phyloP scores from a whole-genome alignment of 53 echinoderm and acorn worm genomes.

The Echinarachnius parma region DNA sequence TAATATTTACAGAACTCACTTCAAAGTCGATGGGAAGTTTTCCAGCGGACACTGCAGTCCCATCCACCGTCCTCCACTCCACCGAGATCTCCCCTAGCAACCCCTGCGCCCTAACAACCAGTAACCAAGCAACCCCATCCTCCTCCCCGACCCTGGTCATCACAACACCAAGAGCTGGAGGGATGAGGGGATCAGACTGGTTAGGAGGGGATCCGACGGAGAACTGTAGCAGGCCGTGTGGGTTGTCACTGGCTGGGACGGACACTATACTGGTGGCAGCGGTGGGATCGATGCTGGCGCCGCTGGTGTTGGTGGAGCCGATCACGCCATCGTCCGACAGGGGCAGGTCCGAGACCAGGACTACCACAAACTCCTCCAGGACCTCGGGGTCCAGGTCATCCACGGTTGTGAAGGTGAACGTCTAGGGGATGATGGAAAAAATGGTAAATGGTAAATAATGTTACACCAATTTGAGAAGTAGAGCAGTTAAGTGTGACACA shows the following conservation, averaged over 20 bases:
- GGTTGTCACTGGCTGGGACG: conserved; percentile 72
- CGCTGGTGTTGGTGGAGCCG: conserved; percentile 92
- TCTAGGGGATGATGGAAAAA: too few relatives aligned
- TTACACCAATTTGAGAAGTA: too few relatives aligned
- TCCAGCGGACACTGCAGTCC: conserved; percentile 89
- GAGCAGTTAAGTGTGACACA: too few relatives aligned
- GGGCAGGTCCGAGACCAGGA: conserved; percentile 62
- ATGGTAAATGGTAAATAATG: too few relatives aligned
- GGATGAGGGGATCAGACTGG: conserved; percentile 67
- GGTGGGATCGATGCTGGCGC: conserved; percentile 81
- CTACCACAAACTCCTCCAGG: conserved; percentile 63
- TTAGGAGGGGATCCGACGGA: conserved; percentile 70
- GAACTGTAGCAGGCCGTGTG: conserved; percentile 89
- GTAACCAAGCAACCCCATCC: conserved; percentile 59
- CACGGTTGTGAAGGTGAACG: conserved; percentile 51
- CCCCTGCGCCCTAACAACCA: conserved; percentile 97
- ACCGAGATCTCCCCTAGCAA: conserved; percentile 76
- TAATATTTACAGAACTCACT: conserved; percentile 45
- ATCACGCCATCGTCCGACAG: conserved; percentile 91
- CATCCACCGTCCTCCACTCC: conserved; percentile 96
- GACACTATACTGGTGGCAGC: conserved; percentile 60
- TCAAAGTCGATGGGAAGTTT: conserved; percentile 89
- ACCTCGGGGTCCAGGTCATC: conserved; percentile 86
- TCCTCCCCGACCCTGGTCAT: conserved; percentile 71
- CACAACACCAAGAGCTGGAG: conserved; percentile 49